Base-by-base conservation (phyloP, 2,888 invertebrate genomes). In the Papilio demoleus region DNA sequence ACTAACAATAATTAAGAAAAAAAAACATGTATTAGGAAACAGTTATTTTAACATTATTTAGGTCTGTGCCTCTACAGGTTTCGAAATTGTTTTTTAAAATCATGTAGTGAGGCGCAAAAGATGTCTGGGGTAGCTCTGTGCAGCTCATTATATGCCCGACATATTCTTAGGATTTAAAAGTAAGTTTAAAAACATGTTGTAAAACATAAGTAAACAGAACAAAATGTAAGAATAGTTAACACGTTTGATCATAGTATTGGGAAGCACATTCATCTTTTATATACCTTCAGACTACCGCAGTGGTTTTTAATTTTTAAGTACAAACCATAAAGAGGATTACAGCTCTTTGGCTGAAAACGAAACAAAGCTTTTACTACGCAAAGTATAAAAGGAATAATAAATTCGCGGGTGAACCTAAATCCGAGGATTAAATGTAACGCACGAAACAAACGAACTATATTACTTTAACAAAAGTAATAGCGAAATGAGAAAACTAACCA, bases 241-340 rank as follows among this genome's bases (percentile, higher is more conserved):
- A n/a, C n/a, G n/a, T n/a, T n/a, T n/a, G n/a, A n/a, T n/a, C n/a
- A n/a, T n/a, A n/a, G 3, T 9, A 31, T n/a, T 31, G 17, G 3
- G 1, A 31, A 27, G 9, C 8, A 17, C 9, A 56, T 50, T 14
- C n/a, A 17, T 38, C 4, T 19, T n/a, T 36, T 31, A 56, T 31
- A 56, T 56, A 24, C 53, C 17, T 27, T n/a, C 50, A 56, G 69
- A 73, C 70, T 74, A 72, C 70, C 73, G 68, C 70, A 71, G 72
- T 68, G 71, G 65, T 70, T 66, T 70, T 50, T 67, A 53, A 61
- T 67, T 47, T 24, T 60, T 53, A 67, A 56, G 56, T 53, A 38
- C 19, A 42, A 65, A 27, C 47, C 17, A 45, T 61, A 60, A 58
- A 50, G 53, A 31, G 53, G 31, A 31, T 56, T 56, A 56, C 31